These are phyloP conservation scores for Oscheius sp. DNA, from an alignment of 2,888 invertebrate species.

Conservation along the genomic window DNA sequence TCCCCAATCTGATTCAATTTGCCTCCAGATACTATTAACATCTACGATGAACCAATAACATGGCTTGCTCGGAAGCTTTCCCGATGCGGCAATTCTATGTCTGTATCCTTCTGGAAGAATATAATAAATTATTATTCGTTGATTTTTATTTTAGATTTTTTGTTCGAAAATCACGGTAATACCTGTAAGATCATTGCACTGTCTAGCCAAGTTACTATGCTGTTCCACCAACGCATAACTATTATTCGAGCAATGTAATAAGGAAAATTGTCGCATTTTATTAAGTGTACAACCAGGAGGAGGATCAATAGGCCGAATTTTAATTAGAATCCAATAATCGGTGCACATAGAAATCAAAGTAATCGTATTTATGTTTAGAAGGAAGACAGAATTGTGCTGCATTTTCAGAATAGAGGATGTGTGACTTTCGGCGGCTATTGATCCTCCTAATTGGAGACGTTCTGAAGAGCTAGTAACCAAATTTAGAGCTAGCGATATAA, in stretches of 20 bases:
- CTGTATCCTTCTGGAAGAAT: conserved; percentile 42
- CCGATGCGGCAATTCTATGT: conserved; percentile 31
- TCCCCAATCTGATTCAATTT: conserved; percentile 30
- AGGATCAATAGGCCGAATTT: conserved; percentile 30
- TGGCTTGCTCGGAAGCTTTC: conserved; percentile 22
- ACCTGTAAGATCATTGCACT: conserved; percentile 54
- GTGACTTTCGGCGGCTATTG: conserved; percentile 16
- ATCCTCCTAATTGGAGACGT: conserved; percentile 30
- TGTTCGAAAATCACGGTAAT: too few relatives aligned
- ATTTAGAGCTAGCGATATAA: too few relatives aligned
- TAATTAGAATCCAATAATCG: conserved; percentile 49
- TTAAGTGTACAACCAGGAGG: conserved; percentile 38
- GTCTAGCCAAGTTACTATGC: conserved; percentile 40
- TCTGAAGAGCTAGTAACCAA: too few relatives aligned
- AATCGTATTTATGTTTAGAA: conserved; percentile 39
- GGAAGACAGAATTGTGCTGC: conserved; percentile 16
- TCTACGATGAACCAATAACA: conserved; percentile 42
- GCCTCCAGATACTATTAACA: conserved; percentile 30
- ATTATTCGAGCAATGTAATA: conserved; percentile 34
- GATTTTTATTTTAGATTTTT: neutral
- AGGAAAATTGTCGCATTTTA: conserved; percentile 20
- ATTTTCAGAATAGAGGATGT: conserved; percentile 2
- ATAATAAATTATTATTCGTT: neutral
- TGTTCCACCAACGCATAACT: conserved; percentile 42
- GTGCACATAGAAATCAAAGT: conserved; percentile 41